These are phyloP conservation scores for Drosophila persimilis DNA, from an alignment of 1,140 invertebrate species.

Conservation along the genomic window DNA sequence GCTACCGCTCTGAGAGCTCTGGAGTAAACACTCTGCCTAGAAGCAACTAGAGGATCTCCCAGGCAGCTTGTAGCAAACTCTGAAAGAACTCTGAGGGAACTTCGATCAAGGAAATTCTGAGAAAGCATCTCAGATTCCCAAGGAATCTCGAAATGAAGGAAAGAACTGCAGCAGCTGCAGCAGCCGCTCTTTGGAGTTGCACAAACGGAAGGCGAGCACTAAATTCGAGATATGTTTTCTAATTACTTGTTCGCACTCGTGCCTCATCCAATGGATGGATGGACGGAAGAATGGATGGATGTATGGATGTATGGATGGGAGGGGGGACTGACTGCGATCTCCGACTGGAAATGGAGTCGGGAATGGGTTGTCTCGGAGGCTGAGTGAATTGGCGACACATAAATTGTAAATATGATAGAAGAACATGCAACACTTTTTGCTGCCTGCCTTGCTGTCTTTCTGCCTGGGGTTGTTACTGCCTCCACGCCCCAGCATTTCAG, in stretches of 20 bases:
- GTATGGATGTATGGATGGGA: neutral
- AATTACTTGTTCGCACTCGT: conserved; percentile 80
- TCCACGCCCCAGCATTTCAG: conserved; percentile 35
- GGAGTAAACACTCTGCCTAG: too few species aligned
- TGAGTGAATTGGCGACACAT: conserved; percentile 77
- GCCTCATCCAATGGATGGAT: conserved; percentile 26
- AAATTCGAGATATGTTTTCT: conserved; percentile 74
- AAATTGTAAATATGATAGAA: conserved; percentile 79
- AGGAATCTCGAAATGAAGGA: too few species aligned
- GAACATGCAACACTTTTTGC: conserved; percentile 64
- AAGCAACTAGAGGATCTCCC: too few species aligned
- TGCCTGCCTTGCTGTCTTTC: conserved; percentile 2
- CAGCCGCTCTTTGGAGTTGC: conserved; percentile 9
- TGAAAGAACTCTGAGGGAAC: too few species aligned
- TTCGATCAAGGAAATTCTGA: too few species aligned
- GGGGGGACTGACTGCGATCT: neutral
- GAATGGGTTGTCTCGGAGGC: conserved; percentile 19
- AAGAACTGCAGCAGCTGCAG: conserved; percentile 15
- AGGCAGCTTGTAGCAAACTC: too few species aligned
- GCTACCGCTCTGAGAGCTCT: too few species aligned
- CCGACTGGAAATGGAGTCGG: neutral
- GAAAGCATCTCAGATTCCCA: too few species aligned
- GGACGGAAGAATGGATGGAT: conserved; percentile 15
- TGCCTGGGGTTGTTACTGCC: conserved; percentile 21
- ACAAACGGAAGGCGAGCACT: conserved; percentile 39